A percentile compares a stretch with the other conserved stretches of the same genome.
Evolutionary conservation across 2,888 invertebrate species (phyloP).

Genomic region (Polymixis lichenea): DNA sequence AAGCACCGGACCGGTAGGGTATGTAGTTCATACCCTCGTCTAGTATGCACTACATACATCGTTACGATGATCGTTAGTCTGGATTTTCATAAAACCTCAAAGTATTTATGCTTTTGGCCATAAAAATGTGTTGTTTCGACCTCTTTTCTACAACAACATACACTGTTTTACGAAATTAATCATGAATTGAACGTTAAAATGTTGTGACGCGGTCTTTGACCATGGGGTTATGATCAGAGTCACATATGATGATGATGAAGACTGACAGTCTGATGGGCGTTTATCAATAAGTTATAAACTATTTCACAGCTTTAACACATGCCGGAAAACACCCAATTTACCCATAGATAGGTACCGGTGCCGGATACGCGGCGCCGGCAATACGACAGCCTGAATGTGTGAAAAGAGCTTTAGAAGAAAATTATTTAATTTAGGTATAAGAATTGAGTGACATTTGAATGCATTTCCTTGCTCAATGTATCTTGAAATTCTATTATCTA

Average conservation of each 20-base stretch:
- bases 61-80: background rate
- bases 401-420: background rate
- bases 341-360: too few relatives aligned
- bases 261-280: background rate
- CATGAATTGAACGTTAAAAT: too few relatives aligned
- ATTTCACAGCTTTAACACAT: background rate
- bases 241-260: background rate
- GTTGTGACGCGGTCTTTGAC: background rate
- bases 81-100: background rate
- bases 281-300: background rate
- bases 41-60: too few relatives aligned
- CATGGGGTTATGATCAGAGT: background rate
- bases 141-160: background rate
- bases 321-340: too few relatives aligned
- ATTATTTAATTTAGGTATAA: background rate
- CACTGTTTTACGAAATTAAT: background rate
- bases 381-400: background rate
- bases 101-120: background rate
- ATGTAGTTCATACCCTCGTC: background rate
- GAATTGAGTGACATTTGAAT: slow-evolving; percentile 13
- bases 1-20: background rate
- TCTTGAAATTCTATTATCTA: background rate
- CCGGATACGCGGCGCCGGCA: background rate
- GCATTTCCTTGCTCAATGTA: background rate
- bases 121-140: background rate